These are phyloP conservation scores for Orchesellides sinensis DNA, from an alignment of 2,888 invertebrate species.

Conservation along the genomic window DNA sequence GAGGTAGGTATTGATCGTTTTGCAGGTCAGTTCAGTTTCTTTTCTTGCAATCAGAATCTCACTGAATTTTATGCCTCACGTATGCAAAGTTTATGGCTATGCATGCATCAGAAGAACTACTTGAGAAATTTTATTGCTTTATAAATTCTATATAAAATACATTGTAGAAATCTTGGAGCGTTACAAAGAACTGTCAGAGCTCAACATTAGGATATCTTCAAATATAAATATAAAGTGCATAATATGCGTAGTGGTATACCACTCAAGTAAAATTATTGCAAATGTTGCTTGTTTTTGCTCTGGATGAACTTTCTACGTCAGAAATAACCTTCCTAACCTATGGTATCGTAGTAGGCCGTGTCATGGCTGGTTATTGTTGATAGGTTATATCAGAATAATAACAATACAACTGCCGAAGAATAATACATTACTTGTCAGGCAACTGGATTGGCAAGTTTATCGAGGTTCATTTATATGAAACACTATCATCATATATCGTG, in stretches of 20 bases:
- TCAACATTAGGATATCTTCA: too few species aligned
- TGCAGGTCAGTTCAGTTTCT: conserved; percentile 31
- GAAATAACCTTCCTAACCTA: conserved; percentile 62
- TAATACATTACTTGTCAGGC: conserved; percentile 40
- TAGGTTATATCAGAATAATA: too few species aligned
- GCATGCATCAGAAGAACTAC: neutral
- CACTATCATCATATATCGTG: neutral
- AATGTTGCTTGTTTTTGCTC: conserved; percentile 48
- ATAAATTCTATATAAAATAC: too few species aligned
- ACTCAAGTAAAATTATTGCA: neutral
- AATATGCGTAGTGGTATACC: too few species aligned
- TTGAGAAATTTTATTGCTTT: too few species aligned
- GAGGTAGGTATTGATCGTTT: conserved; percentile 28
- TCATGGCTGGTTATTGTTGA: too few species aligned
- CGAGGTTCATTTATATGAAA: conserved; percentile 12
- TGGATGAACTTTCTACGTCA: conserved; percentile 69
- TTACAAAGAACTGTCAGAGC: too few species aligned
- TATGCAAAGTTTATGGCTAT: neutral
- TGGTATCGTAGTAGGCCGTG: conserved; percentile 57
- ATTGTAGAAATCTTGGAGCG: too few species aligned
- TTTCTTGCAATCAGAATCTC: neutral
- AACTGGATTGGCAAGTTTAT: conserved; percentile 74
- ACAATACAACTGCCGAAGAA: neutral
- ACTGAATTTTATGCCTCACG: conserved; percentile 20
- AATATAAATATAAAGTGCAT: too few species aligned